phyloP scores from a whole-genome alignment of 1,140 invertebrate genomes.

The Atta colombica region DNA sequence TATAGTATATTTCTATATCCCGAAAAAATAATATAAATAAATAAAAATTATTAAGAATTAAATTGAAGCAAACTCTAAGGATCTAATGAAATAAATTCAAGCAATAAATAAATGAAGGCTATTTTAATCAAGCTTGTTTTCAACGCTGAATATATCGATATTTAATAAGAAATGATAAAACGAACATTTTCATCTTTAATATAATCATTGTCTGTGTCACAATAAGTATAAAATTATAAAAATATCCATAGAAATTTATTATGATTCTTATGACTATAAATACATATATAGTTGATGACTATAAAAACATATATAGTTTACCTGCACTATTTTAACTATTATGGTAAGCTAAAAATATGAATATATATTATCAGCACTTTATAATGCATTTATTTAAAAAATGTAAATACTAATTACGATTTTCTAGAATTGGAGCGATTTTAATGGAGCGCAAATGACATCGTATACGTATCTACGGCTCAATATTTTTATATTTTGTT shows the following conservation, averaged over 20 bases:
- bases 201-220: too few species aligned
- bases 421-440: constrained; percentile 71
- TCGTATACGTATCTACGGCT: constrained; percentile 68
- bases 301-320: constrained; percentile 67
- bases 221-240: too few species aligned
- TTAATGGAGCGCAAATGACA: constrained; percentile 39
- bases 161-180: too few species aligned
- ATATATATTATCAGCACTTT: constrained; percentile 36
- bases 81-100: too few species aligned
- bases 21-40: background rate
- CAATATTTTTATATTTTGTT: constrained; percentile 79
- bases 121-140: too few species aligned
- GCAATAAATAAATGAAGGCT: too few species aligned
- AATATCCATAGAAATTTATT: too few species aligned
- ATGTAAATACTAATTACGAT: background rate
- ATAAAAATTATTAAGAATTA: background rate
- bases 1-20: background rate
- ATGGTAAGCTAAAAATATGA: constrained; percentile 70
- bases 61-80: too few species aligned
- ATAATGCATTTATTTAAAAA: constrained; percentile 13
- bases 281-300: constrained; percentile 64
- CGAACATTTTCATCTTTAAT: too few species aligned
- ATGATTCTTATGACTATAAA: too few species aligned
- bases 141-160: too few species aligned
- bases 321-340: constrained; percentile 72